Conservation (phyloP, 1,140 invertebrate genomes). For the Tetragonula clypearis region DNA sequence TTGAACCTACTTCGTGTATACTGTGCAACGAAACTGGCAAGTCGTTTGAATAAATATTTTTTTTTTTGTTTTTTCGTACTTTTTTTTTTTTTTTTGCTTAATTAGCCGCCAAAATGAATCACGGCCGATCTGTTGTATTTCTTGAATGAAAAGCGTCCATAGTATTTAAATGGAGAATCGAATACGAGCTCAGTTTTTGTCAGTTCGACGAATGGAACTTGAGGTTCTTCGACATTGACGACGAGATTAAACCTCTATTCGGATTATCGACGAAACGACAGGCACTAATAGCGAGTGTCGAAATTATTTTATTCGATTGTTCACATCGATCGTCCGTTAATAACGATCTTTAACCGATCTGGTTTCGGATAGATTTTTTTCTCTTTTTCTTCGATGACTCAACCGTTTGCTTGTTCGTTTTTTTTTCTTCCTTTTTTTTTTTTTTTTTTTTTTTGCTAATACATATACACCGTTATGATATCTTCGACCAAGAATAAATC, state of each 20-base stretch:
- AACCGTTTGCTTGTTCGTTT: not conserved
- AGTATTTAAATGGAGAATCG: constrained; percentile 64
- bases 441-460: not conserved
- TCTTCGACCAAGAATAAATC: not conserved
- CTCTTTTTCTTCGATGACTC: constrained; percentile 3
- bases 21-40: constrained; percentile 77
- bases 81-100: constrained; percentile 11
- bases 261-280: constrained; percentile 44
- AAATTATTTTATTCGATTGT: constrained; percentile 38
- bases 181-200: constrained; percentile 49
- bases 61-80: constrained; percentile 16
- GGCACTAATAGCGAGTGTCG: constrained; percentile 53
- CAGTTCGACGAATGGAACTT: constrained; percentile 19
- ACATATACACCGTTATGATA: too few species aligned
- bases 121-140: constrained; percentile 24
- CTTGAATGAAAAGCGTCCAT: constrained; percentile 63
- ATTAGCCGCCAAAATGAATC: constrained; percentile 56
- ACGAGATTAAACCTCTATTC: constrained; percentile 13
- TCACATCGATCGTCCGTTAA: constrained; percentile 17
- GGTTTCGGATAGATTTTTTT: not conserved
- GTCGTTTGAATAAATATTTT: constrained; percentile 76
- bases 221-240: constrained; percentile 4
- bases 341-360: constrained; percentile 17
- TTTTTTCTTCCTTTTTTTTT: too few species aligned
- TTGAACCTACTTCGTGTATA: constrained; percentile 60